These are phyloP conservation scores for Panzeria rudis DNA, from an alignment of 2,888 invertebrate species.

Conservation along the genomic window DNA sequence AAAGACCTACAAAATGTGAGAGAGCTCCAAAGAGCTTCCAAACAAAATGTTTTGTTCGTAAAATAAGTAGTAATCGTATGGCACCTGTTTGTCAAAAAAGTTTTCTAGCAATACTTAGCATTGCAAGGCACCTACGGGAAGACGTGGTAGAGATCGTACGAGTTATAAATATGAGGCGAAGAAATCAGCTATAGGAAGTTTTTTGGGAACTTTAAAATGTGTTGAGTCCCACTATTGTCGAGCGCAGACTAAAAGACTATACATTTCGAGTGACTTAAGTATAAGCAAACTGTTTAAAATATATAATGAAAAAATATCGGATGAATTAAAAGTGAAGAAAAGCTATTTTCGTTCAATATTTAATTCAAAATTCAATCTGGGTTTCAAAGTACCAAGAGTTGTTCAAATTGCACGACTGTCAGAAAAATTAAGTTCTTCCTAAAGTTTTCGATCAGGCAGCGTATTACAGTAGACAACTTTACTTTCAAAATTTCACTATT, in stretches of 20 bases:
- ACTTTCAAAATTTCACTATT: no score
- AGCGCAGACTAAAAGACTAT: conserved; percentile 1
- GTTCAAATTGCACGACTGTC: conserved; percentile 1
- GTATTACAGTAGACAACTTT: no score
- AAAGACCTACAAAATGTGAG: conserved; percentile 9
- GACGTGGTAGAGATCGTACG: background rate
- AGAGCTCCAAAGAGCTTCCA: conserved; percentile 24
- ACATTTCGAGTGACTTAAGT: conserved; percentile 8
- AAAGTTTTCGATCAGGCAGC: no score
- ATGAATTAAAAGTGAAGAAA: conserved; percentile 29
- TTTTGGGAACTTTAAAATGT: conserved; percentile 20
- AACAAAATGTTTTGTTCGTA: conserved; percentile 37
- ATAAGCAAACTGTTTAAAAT: conserved; percentile 15
- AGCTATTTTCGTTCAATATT: conserved; percentile 25
- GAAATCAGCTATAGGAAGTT: conserved; percentile 9
- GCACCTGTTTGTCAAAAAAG: conserved; percentile 22
- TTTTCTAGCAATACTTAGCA: no score
- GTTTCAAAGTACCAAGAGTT: conserved; percentile 1
- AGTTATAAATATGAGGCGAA: background rate
- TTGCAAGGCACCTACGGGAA: conserved; percentile 2
- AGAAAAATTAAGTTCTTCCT: no score
- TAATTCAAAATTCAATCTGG: conserved; percentile 26
- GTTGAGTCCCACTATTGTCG: conserved; percentile 25
- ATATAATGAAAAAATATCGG: conserved; percentile 17
- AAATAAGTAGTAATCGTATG: conserved; percentile 22